A percentile compares a stretch with the other conserved stretches of the same genome.
Conservation (phyloP, 2,888 invertebrate species). For the Drosophila sordidula region DNA sequence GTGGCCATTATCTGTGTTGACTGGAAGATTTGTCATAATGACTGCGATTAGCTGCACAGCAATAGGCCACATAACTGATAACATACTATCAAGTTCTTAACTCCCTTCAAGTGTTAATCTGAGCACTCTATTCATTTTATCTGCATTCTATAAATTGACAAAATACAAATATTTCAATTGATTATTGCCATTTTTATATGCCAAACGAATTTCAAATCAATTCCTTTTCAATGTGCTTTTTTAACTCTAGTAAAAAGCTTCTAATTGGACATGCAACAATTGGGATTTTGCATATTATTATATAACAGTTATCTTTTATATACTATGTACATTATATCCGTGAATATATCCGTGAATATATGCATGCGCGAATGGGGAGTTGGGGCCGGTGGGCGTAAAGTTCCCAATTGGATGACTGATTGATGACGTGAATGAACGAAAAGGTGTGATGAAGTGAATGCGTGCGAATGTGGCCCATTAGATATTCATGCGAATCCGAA, state of each 20-base stretch:
- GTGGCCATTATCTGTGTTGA: constrained; percentile 60
- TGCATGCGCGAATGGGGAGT: constrained; percentile 1
- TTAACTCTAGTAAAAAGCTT: too few relatives aligned
- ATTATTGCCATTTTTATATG: too few relatives aligned
- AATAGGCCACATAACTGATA: constrained; percentile 22
- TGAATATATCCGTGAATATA: constrained; percentile 15
- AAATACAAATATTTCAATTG: too few relatives aligned
- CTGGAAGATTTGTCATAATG: constrained; percentile 46
- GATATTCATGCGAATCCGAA: constrained; percentile 77
- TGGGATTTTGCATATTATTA: constrained; percentile 2
- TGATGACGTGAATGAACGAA: constrained; percentile 69
- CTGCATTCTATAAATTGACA: too few relatives aligned
- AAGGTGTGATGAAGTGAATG: constrained; percentile 62
- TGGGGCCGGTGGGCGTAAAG: constrained; percentile 29
- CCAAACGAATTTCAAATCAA: too few relatives aligned
- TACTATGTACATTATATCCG: not conserved
- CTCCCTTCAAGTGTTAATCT: not conserved
- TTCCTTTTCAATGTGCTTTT: too few relatives aligned
- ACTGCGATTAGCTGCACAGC: constrained; percentile 25
- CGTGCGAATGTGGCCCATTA: constrained; percentile 65
- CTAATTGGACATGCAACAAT: not conserved
- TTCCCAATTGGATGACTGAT: constrained; percentile 78
- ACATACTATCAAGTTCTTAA: constrained; percentile 18
- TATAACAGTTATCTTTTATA: not conserved
- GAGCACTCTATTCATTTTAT: not conserved